Conservation (phyloP, 1,140 invertebrate genomes). For the Drosophila sucinea region DNA sequence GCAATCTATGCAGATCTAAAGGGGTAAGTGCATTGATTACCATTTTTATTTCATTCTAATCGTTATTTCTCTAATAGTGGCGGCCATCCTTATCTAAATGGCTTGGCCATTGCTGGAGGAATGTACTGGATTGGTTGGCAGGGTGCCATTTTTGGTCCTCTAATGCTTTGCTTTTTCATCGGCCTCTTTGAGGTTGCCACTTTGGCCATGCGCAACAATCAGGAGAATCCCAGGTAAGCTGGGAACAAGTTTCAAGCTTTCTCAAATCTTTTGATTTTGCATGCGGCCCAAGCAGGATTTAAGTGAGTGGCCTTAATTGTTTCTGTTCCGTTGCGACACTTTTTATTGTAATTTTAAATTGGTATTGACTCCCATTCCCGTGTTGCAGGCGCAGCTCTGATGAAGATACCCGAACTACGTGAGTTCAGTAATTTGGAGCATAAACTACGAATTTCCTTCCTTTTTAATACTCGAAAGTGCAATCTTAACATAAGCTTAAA, state of each 20-base stretch:
- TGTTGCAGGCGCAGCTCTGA: constrained; percentile 76
- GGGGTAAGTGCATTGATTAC: constrained; percentile 87
- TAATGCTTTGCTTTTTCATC: constrained; percentile 90
- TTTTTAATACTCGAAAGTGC: constrained; percentile 48
- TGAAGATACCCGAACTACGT: constrained; percentile 77
- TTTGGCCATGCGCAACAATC: constrained; percentile 70
- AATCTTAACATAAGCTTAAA: constrained; percentile 52
- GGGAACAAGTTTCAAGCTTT: background rate
- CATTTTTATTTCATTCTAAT: background rate
- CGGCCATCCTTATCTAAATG: constrained; percentile 99
- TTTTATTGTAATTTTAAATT: background rate
- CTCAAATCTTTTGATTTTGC: constrained; percentile 42
- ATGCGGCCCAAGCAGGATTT: constrained; percentile 48
- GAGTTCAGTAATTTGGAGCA: constrained; percentile 48
- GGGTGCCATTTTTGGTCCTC: constrained; percentile 97
- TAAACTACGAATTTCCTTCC: constrained; percentile 61
- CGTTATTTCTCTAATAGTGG: constrained; percentile 86
- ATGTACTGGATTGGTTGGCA: constrained; percentile 98
- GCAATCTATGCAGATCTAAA: constrained; percentile 99
- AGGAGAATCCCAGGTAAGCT: constrained; percentile 70
- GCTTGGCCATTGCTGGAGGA: constrained; percentile 98
- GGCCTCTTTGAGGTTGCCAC: constrained; percentile 81
- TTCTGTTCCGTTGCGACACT: background rate
- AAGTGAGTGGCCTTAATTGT: constrained; percentile 52
- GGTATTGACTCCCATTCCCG: background rate